Percentiles rank a stretch among this genome's conserved stretches.
phyloP scores from a whole-genome alignment of 1,140 invertebrate genomes.

The Adelges cooleyi region DNA sequence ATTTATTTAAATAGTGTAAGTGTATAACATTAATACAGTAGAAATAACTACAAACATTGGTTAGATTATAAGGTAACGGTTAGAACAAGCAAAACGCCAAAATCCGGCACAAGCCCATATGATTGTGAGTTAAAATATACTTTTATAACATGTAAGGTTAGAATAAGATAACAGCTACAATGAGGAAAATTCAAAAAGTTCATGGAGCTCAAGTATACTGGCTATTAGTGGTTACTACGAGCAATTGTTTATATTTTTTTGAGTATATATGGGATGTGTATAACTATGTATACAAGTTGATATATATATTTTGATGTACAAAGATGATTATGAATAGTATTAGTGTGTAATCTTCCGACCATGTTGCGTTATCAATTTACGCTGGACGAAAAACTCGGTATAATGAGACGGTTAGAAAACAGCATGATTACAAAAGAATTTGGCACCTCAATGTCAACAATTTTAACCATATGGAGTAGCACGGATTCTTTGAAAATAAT shows the following conservation, averaged over 20 bases:
- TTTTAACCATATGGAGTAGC: slow-evolving; percentile 10
- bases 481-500: slow-evolving; percentile 8
- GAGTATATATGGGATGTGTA: background rate
- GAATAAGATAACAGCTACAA: background rate
- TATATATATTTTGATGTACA: background rate
- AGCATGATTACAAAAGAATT: background rate
- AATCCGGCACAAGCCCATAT: too few relatives aligned
- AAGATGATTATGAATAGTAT: background rate
- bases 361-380: background rate
- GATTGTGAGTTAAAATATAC: too few relatives aligned
- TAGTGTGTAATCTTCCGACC: background rate
- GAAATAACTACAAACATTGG: too few relatives aligned
- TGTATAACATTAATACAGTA: too few relatives aligned
- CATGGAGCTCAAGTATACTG: too few relatives aligned
- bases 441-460: background rate
- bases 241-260: background rate
- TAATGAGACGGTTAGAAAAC: background rate
- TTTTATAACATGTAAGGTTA: background rate
- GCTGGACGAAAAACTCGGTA: slow-evolving; percentile 2
- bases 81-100: too few relatives aligned
- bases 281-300: background rate
- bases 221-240: background rate
- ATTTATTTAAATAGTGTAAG: too few relatives aligned
- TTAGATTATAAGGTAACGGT: too few relatives aligned
- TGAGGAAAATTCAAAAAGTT: background rate